phyloP scores from a whole-genome alignment of 2,113 vertebrate genomes.

The Malurus alboscapulatus region DNA sequence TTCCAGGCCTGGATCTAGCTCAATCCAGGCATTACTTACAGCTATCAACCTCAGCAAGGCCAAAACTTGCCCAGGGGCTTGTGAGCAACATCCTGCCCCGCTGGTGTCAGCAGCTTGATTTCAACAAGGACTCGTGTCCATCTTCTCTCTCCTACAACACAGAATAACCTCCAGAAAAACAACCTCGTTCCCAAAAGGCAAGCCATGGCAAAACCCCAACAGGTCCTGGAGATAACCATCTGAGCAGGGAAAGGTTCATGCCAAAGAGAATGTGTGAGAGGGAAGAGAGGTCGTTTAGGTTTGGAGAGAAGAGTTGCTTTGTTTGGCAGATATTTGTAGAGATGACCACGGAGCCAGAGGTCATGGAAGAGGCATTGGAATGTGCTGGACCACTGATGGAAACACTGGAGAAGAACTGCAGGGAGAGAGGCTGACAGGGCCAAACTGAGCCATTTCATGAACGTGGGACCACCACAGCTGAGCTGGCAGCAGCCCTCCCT shows the following conservation, averaged over 20 bases:
- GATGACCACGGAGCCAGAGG: background rate
- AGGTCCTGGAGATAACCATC: background rate
- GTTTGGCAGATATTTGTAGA: background rate
- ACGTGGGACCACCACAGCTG: background rate
- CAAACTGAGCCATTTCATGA: background rate
- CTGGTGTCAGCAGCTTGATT: background rate
- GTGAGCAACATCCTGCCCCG: background rate
- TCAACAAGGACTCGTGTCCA: rapidly evolving
- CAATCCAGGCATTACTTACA: background rate
- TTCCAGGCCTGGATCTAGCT: background rate
- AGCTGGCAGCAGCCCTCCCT: background rate
- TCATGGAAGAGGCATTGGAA: background rate
- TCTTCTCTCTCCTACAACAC: background rate
- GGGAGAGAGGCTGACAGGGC: background rate
- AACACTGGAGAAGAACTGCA: background rate
- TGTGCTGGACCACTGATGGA: background rate
- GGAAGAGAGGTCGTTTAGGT: background rate
- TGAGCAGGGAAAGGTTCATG: background rate
- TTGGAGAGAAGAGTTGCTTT: background rate
- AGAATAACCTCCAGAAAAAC: background rate
- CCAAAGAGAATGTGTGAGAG: background rate
- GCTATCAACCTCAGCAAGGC: background rate
- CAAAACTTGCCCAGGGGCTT: background rate
- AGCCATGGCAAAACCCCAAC: background rate
- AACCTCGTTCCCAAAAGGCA: background rate